phyloP scores from a whole-genome alignment of 2,113 vertebrate genomes.

The Phaethon lepturus region DNA sequence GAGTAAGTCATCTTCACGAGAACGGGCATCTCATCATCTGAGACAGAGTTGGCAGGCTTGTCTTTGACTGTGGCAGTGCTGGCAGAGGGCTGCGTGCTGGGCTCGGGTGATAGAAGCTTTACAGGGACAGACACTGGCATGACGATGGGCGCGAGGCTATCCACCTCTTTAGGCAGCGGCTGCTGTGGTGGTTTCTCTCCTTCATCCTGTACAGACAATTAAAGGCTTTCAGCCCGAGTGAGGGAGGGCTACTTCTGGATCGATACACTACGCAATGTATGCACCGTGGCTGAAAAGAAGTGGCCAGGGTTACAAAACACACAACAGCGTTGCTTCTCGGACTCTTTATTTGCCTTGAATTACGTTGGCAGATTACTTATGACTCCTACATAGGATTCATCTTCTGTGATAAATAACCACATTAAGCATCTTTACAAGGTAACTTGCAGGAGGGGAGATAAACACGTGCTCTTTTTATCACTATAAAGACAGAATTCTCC shows the following conservation, averaged over 20 bases:
- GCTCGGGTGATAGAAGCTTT: conserved; percentile 82
- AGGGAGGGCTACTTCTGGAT: conserved; percentile 11
- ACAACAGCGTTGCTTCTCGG: neutral
- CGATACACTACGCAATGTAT: neutral
- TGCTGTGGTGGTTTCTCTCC: conserved; percentile 78
- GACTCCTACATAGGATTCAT: neutral
- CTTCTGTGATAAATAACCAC: neutral
- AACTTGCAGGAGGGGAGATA: neutral
- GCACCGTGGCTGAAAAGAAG: conserved; percentile 33
- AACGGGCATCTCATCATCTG: conserved; percentile 87
- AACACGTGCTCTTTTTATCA: neutral
- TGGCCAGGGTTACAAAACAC: conserved; percentile 26
- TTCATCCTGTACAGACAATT: conserved; percentile 88
- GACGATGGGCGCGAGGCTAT: conserved; percentile 83
- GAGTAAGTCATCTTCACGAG: conserved; percentile 86
- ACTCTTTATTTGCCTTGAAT: neutral
- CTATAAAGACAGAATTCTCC: neutral
- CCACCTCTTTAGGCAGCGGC: conserved; percentile 78
- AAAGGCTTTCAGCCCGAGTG: conserved; percentile 81
- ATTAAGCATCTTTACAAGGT: neutral
- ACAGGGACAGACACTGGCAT: conserved; percentile 92
- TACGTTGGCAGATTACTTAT: neutral
- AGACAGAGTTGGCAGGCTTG: conserved; percentile 80
- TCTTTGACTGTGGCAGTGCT: conserved; percentile 78
- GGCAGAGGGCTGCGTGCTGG: conserved; percentile 79